Evolutionary conservation across 2,113 vertebrate genomes (phyloP), one percentile per base, ranked within the genome.

Genomic region (Amphiprion percula): DNA sequence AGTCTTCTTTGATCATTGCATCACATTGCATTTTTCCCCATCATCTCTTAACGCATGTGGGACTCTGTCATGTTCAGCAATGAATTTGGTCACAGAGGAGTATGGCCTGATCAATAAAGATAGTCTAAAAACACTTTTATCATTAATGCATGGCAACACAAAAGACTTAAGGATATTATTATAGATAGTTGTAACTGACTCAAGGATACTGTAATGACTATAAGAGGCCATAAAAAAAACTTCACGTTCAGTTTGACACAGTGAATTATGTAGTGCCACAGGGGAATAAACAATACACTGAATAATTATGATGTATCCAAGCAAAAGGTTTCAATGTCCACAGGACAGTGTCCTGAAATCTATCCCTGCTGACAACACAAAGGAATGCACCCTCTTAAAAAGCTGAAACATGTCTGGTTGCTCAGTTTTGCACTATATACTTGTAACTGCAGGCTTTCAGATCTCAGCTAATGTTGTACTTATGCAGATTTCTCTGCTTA

Each of bases 1-100:
- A 79, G 90, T 46, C 86, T 81, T 90, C 91, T 92, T 93, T 93
- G 92, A 95, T 93, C 90, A 84, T 94, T 95, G 93, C 94, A 95
- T 94, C 94, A 95, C 92, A 89, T 93, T 94, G 91, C 90, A 91
- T 90, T 89, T 86, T 56, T 28, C 85, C 78, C 82, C 82, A 84
- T 90, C 80, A 88, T 90, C 88, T 88, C 84, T 88, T 84, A 89
- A 89, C 84, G 77, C 87, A 89, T 86, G 88, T 90, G 90, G 88
- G 90, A 87, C 86, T 85, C 87, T 77, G 87, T 88, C 87, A 83
- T 85, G 82, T 90, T 93, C 71, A 67, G 89, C 90, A 73, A 71
- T 72, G 86, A 75, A 75, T 91, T 91, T 82, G 87, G 89, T 92
- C 92, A 91, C 90, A 88, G 90, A 91, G 91, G 90, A 92, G 84